Evolutionary conservation across 2,797 vertebrate genomes (phyloP).

Genomic region (Enteromius thamalakanensis): DNA sequence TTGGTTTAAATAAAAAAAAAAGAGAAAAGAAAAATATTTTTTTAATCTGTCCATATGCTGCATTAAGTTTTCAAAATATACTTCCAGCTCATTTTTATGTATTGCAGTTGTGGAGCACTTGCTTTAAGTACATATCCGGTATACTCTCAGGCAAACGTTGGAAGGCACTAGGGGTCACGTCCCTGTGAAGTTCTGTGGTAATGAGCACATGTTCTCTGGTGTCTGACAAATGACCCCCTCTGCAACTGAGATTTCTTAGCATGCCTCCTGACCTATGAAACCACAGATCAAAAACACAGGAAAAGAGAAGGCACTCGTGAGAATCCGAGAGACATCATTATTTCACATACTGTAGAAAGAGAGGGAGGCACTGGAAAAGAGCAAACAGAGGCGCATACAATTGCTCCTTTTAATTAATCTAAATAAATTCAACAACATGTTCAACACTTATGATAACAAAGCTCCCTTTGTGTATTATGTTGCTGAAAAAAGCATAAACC

Average conservation of each 20-base stretch:
- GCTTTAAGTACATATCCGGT: background rate
- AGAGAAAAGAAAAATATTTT: background rate
- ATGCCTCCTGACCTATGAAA: conserved; percentile 37
- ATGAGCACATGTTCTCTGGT: conserved; percentile 46
- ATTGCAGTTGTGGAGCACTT: background rate
- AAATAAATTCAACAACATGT: background rate
- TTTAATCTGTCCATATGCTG: background rate
- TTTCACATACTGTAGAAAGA: background rate
- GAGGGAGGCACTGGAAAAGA: background rate
- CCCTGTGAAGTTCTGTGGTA: conserved; percentile 39
- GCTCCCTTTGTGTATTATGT: background rate
- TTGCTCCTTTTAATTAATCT: background rate
- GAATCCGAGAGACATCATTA: conserved; percentile 22
- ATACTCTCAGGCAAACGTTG: background rate
- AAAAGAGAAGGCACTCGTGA: conserved; percentile 26
- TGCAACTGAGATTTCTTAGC: conserved; percentile 36
- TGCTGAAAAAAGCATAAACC: background rate
- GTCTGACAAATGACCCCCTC: conserved; percentile 48
- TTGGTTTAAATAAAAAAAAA: background rate
- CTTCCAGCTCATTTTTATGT: background rate
- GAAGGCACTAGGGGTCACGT: conserved; percentile 20
- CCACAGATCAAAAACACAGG: conserved; percentile 42
- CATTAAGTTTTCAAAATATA: background rate
- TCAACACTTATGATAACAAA: background rate
- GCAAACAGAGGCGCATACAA: background rate